Base-by-base conservation (phyloP, 1,140 invertebrate species). In the Bombyx mori region DNA sequence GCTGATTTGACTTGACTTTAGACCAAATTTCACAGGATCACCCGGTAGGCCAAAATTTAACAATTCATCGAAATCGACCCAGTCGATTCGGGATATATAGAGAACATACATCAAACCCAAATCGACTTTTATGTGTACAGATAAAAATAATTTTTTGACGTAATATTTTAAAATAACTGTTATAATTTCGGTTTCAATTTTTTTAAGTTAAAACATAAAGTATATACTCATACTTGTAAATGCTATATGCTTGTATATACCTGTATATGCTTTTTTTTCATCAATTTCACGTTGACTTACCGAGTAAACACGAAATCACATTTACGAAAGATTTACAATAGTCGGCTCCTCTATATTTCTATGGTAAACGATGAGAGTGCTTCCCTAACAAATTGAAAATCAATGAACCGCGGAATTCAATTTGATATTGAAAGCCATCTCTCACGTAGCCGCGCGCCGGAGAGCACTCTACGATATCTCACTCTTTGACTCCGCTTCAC, bases 341-440 rank as follows among this genome's bases (percentile, higher is more conserved):
- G 77, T 65, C 61, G 61, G 58, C 67, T 73, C 26, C 4, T 59
- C 57, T 58, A 64, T 70, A 69, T 71, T 60, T 73, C 73, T 73
- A 74, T 76, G 72, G 69, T 77, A 80, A 78, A 77, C 73, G 77
- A 73, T 66, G 71, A 69, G 72, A 78, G 71, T 70, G 70, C 64
- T 72, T 35, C 69, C 66, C 67, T 68, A 66, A 77, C 79, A 82
- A 85, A 88, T 87, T 87, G 81, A 87, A 77, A 85, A 79, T 77
- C 87, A 85, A 89, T 88, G 85, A 82, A 88, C 82, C 85, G 80
- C 82, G 78, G 86, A 88, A 89, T 88, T 88, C 88, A 88, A 88
- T 88, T 88, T 88, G 83, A 85, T 83, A 88, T 88, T 85, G 77
- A 88, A 84, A 86, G 82, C 79, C 82, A 89, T 88, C 69, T 75